These are phyloP conservation scores for Paraescarpia echinospica DNA, from an alignment of 1,140 invertebrate species.

Conservation along the genomic window DNA sequence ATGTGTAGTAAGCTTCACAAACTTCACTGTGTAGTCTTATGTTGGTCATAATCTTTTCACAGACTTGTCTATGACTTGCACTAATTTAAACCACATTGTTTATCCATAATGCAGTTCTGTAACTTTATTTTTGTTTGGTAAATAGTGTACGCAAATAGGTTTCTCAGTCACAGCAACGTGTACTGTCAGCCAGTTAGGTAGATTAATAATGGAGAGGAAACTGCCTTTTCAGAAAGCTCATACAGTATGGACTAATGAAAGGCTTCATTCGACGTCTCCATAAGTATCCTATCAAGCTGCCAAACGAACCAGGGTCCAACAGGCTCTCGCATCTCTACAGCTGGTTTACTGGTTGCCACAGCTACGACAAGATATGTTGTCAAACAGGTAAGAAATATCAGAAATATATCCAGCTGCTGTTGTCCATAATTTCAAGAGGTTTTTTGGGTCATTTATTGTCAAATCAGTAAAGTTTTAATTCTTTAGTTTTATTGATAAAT, in stretches of 20 bases:
- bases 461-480: background rate
- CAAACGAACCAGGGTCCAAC: conserved; percentile 24
- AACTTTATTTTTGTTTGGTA: too few species aligned
- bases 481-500: background rate
- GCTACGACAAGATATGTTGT: conserved; percentile 88
- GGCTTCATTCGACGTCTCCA: conserved; percentile 81
- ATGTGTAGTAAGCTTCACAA: too few species aligned
- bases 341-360: conserved; percentile 78
- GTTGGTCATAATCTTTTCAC: background rate
- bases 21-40: background rate
- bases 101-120: background rate
- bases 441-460: background rate
- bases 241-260: conserved; percentile 87
- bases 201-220: background rate
- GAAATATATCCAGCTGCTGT: too few species aligned
- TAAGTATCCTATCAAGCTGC: conserved; percentile 62
- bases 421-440: too few species aligned
- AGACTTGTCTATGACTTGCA: background rate
- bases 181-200: too few species aligned
- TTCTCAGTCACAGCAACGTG: too few species aligned
- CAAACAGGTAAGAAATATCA: conserved; percentile 62
- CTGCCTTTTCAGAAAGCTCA: conserved; percentile 68
- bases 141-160: too few species aligned
- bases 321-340: conserved; percentile 50
- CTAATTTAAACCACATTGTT: background rate